phyloP scores from a whole-genome alignment of 2,797 vertebrate genomes.

The Dendrocincla tyrannina region DNA sequence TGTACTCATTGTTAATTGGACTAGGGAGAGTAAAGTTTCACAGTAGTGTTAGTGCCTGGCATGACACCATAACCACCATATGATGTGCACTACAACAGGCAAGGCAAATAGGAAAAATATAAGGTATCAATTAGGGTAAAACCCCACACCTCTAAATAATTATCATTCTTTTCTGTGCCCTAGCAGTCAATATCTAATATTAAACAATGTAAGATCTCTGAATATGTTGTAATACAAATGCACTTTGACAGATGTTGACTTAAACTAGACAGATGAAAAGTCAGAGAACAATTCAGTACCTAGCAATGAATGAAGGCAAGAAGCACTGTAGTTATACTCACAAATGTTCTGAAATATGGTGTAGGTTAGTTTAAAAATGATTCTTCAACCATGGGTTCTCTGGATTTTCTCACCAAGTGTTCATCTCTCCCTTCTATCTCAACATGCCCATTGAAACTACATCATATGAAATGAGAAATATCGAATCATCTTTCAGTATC shows the following conservation, averaged over 20 bases:
- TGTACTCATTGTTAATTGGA: neutral
- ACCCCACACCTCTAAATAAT: neutral
- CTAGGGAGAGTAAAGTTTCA: neutral
- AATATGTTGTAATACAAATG: neutral
- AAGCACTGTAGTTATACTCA: neutral
- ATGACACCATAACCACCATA: neutral
- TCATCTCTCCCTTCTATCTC: neutral
- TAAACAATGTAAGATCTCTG: neutral
- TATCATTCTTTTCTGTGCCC: neutral
- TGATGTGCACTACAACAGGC: neutral
- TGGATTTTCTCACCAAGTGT: neutral
- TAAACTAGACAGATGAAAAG: neutral
- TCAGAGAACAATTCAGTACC: neutral
- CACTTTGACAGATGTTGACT: neutral
- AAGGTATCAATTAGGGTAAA: neutral
- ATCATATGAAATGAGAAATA: neutral
- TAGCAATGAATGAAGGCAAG: neutral
- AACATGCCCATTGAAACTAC: neutral
- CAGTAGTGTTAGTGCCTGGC: neutral
- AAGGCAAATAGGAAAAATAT: neutral
- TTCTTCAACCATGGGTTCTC: neutral
- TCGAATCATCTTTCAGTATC: neutral
- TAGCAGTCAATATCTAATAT: neutral
- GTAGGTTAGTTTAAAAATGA: neutral
- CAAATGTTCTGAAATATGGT: neutral